These are phyloP conservation scores for Troides oblongomaculatus DNA, from an alignment of 2,888 invertebrate genomes.

Conservation along the genomic window DNA sequence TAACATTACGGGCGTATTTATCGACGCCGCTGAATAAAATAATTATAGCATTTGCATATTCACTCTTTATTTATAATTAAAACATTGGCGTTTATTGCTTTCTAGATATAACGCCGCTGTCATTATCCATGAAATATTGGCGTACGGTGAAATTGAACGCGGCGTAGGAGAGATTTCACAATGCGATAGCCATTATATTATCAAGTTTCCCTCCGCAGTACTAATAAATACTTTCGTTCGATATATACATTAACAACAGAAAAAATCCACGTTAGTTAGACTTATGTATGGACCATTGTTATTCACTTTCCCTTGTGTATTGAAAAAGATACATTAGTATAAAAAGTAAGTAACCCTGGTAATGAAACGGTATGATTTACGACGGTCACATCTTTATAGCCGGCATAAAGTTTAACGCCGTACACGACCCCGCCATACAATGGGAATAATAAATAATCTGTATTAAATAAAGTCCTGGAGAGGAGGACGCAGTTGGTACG, in stretches of 20 bases:
- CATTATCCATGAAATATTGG: conserved; percentile 22
- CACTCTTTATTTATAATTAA: conserved; percentile 36
- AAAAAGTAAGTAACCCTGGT: neutral
- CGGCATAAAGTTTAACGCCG: conserved; percentile 19
- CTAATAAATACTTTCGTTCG: too few species aligned
- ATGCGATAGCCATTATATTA: neutral
- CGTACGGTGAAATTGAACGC: conserved; percentile 23
- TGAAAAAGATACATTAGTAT: too few species aligned
- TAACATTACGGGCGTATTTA: conserved; percentile 40
- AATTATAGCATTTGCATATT: conserved; percentile 33
- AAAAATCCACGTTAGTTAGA: too few species aligned
- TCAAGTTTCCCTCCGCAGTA: too few species aligned
- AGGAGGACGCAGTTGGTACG: neutral
- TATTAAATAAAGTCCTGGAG: conserved; percentile 20
- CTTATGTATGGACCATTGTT: too few species aligned
- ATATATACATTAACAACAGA: too few species aligned
- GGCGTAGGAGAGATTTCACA: conserved; percentile 20
- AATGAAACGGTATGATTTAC: conserved; percentile 18
- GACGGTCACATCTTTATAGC: conserved; percentile 20
- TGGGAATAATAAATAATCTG: conserved; percentile 17
- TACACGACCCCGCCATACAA: conserved; percentile 6
- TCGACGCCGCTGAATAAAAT: conserved; percentile 30
- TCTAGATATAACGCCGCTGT: conserved; percentile 30
- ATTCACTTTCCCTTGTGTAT: too few species aligned
- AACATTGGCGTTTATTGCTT: conserved; percentile 30